phyloP scores from a whole-genome alignment of 2,113 vertebrate species.

The Sapayoa aenigma region DNA sequence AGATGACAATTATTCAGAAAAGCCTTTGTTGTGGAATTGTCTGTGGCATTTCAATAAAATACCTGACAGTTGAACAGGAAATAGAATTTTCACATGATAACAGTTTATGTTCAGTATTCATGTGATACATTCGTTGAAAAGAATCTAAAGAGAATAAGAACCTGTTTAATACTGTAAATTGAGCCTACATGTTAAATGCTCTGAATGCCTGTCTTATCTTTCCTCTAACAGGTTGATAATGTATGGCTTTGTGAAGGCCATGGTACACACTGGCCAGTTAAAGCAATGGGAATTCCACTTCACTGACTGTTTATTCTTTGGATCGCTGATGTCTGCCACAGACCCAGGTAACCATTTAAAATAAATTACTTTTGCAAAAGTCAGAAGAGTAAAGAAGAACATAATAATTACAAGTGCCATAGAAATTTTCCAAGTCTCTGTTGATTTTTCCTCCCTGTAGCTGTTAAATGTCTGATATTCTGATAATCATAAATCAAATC shows the following conservation, averaged over 20 bases:
- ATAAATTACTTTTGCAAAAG: neutral
- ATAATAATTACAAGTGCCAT: neutral
- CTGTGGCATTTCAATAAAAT: neutral
- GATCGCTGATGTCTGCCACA: slow-evolving; percentile 85
- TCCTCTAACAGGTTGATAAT: slow-evolving; percentile 76
- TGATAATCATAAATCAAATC: neutral
- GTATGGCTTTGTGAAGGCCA: slow-evolving; percentile 83
- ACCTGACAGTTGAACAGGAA: neutral
- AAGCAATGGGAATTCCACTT: slow-evolving; percentile 80
- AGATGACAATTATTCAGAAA: neutral
- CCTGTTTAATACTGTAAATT: neutral
- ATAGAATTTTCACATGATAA: neutral
- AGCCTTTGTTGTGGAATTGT: neutral
- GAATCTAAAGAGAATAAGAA: neutral
- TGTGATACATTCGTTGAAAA: neutral
- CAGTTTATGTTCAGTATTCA: neutral
- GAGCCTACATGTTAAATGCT: neutral
- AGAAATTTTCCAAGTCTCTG: neutral
- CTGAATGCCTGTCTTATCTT: slow-evolving; percentile 53
- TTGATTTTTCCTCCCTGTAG: neutral
- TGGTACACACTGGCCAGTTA: slow-evolving; percentile 71
- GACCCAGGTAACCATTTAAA: slow-evolving; percentile 82
- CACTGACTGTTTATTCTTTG: slow-evolving; percentile 86
- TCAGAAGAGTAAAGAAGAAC: neutral
- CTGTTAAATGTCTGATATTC: neutral